phyloP scores from a whole-genome alignment of 2,888 invertebrate genomes.

The Ellobium chinense region DNA sequence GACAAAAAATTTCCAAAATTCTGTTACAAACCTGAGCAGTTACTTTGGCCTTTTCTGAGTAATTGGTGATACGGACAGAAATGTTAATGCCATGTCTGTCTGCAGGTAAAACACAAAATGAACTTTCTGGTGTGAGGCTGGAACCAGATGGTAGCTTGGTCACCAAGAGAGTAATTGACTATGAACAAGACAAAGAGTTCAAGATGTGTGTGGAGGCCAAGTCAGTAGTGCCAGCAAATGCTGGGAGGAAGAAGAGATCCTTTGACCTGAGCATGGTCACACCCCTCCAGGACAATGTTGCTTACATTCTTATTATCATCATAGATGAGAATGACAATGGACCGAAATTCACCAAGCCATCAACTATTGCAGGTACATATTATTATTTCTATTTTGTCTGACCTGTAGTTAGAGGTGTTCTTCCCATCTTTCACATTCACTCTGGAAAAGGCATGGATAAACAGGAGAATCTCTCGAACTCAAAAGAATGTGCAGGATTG shows the following conservation, averaged over 20 bases:
- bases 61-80: no score
- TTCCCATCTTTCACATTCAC: no score
- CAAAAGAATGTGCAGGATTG: no score
- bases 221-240: conserved; percentile 83
- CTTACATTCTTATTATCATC: conserved; percentile 58
- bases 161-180: conserved; percentile 83
- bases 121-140: conserved; percentile 26
- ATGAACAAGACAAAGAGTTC: conserved; percentile 86
- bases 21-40: no score
- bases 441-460: no score
- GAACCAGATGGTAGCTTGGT: conserved; percentile 52
- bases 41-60: no score
- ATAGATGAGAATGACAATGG: conserved; percentile 67
- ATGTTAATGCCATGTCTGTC: no score
- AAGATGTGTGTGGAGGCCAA: conserved; percentile 85
- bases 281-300: conserved; percentile 47
- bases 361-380: conserved; percentile 47
- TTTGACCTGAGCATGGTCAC: conserved; percentile 32
- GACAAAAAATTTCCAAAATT: no score
- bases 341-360: conserved; percentile 54
- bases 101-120: conserved; percentile 24
- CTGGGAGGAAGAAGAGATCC: conserved; percentile 69
- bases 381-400: neutral
- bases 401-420: no score
- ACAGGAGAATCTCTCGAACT: no score